A percentile compares a stretch with the other conserved stretches of the same genome.
Evolutionary conservation across 2,888 invertebrate species (phyloP).

Genomic region (Tiphia femorata): DNA sequence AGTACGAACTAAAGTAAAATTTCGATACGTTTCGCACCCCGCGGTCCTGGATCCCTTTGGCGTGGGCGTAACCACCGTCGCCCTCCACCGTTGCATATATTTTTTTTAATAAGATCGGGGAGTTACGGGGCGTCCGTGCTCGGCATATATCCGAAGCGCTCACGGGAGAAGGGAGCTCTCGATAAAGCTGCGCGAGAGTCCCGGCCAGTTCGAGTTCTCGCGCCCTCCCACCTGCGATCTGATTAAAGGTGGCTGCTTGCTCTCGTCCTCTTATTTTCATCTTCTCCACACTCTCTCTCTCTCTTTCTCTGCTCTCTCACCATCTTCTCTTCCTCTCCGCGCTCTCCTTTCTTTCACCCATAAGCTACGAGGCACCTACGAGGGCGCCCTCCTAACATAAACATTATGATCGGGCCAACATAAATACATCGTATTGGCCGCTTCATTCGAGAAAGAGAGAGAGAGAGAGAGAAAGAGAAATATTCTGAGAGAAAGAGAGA

Average conservation of each 20-base stretch:
- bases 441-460: slow-evolving; percentile 11
- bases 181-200: slow-evolving; percentile 1
- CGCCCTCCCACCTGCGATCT: slow-evolving; percentile 52
- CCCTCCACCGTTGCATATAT: no score
- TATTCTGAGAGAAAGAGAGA: background rate
- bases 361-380: background rate
- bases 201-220: slow-evolving; percentile 36
- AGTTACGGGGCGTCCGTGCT: no score
- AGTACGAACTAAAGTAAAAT: no score
- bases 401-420: slow-evolving; percentile 57
- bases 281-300: slow-evolving; percentile 2
- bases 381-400: slow-evolving; percentile 44
- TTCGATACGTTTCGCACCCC: no score
- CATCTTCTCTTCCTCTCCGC: slow-evolving; percentile 1
- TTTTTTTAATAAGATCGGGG: no score
- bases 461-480: background rate
- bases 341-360: slow-evolving; percentile 4
- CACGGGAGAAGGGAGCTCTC: background rate
- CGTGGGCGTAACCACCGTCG: no score
- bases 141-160: background rate
- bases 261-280: background rate
- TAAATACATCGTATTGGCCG: slow-evolving; percentile 49
- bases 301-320: slow-evolving; percentile 6
- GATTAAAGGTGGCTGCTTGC: slow-evolving; percentile 44
- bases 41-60: no score